Evolutionary conservation across 2,113 vertebrate genomes (phyloP).

Genomic region (Calyptommatus sinebrachiatus): DNA sequence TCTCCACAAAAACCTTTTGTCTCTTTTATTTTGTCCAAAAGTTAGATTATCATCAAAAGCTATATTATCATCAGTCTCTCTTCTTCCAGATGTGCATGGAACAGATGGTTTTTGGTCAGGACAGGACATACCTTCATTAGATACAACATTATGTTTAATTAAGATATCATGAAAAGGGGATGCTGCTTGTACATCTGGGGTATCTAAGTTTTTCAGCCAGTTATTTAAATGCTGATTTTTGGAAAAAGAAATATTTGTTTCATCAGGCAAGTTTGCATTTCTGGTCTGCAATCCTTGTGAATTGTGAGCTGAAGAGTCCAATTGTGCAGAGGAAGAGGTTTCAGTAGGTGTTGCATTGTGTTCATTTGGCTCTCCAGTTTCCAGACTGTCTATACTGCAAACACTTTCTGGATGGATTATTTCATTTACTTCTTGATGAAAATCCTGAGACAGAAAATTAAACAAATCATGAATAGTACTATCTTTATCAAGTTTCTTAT

Average conservation of each 20-base stretch:
- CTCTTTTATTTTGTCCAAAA: conserved; percentile 41
- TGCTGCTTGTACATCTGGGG: conserved; percentile 40
- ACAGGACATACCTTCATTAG: conserved; percentile 40
- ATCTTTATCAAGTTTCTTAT: not conserved
- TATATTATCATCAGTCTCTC: not conserved
- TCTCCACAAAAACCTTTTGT: conserved; percentile 8
- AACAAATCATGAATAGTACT: not conserved
- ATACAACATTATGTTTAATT: conserved; percentile 57
- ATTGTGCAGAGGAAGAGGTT: conserved; percentile 46
- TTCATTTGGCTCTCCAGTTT: conserved; percentile 71
- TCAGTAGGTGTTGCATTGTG: conserved; percentile 49
- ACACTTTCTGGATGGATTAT: conserved; percentile 78
- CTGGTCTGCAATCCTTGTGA: conserved; percentile 49
- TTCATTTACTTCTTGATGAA: conserved; percentile 71
- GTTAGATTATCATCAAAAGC: conserved; percentile 31
- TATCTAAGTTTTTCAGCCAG: conserved; percentile 65
- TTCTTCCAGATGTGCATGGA: conserved; percentile 37
- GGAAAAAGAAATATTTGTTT: conserved; percentile 50
- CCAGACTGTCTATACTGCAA: conserved; percentile 88
- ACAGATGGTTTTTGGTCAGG: conserved; percentile 52
- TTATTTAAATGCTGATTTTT: conserved; percentile 68
- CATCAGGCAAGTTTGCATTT: conserved; percentile 49
- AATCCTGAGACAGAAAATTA: conserved; percentile 74
- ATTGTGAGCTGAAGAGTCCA: conserved; percentile 54
- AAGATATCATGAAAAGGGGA: conserved; percentile 54